Conservation (phyloP, 2,113 vertebrate genomes). For the Pangasianodon hypophthalmus region DNA sequence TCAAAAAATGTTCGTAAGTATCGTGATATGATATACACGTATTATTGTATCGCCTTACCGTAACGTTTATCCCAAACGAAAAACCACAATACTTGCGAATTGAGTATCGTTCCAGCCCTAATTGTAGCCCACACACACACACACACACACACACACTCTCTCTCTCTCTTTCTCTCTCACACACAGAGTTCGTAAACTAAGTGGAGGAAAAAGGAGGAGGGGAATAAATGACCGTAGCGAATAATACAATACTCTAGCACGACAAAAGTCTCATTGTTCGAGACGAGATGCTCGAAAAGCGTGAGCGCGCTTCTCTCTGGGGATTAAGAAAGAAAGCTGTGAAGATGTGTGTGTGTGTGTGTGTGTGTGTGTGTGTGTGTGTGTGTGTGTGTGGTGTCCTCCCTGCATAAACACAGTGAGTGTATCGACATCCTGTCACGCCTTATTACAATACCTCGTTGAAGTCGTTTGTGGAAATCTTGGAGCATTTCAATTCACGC, state of each 20-base stretch:
- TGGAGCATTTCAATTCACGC: neutral
- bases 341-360: neutral
- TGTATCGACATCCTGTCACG: neutral
- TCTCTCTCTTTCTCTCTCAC: neutral
- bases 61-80: too few species aligned
- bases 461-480: neutral
- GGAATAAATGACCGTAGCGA: slow-evolving; percentile 20
- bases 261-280: slow-evolving; percentile 46
- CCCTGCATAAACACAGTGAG: neutral
- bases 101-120: neutral
- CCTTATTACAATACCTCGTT: neutral
- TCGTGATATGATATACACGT: neutral
- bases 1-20: neutral
- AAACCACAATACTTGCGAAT: neutral
- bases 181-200: neutral
- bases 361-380: slow-evolving; percentile 13
- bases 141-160: slow-evolving; percentile 18
- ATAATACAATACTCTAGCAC: slow-evolving; percentile 36
- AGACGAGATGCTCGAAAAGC: neutral
- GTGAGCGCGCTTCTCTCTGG: neutral
- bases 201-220: neutral
- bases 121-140: neutral
- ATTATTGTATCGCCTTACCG: neutral
- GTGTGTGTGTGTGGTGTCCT: slow-evolving; percentile 1
- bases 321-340: neutral